Evolutionary conservation across 2,113 vertebrate species (phyloP).

Genomic region (Callospermophilus lateralis): DNA sequence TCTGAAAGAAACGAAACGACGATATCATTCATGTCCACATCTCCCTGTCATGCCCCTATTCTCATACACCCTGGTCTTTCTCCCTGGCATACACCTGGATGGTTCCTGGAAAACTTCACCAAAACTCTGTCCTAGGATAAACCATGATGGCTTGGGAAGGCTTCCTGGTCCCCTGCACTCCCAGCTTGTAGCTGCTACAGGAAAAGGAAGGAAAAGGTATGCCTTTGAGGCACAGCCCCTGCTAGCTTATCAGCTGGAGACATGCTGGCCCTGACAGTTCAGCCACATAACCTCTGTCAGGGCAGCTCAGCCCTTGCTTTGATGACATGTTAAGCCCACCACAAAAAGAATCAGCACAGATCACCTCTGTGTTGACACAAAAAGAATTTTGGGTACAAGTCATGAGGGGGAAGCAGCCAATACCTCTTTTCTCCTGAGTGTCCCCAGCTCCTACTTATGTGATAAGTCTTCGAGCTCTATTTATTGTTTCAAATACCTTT

Average conservation of each 20-base stretch:
- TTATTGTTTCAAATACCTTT: background rate
- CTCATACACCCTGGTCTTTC: background rate
- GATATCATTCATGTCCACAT: too few species aligned
- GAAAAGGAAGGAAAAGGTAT: background rate
- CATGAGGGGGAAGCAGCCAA: background rate
- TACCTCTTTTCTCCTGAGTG: background rate
- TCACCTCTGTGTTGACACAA: background rate
- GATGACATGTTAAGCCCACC: background rate
- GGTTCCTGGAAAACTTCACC: background rate
- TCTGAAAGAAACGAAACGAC: too few species aligned
- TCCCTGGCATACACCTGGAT: too few species aligned
- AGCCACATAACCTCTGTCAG: background rate
- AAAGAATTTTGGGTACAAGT: too few species aligned
- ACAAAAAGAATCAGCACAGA: too few species aligned
- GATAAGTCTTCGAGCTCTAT: background rate
- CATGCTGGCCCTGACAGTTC: background rate
- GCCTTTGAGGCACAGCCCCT: background rate
- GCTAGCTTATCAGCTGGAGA: background rate
- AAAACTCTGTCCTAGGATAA: background rate
- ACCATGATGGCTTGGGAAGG: background rate
- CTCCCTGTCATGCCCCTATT: background rate
- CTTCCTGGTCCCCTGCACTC: background rate
- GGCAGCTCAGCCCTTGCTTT: background rate
- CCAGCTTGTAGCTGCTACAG: background rate
- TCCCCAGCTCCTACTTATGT: background rate